These are phyloP conservation scores for Chelidonichthys spinosus DNA, from an alignment of 2,797 vertebrate genomes.

Conservation along the genomic window DNA sequence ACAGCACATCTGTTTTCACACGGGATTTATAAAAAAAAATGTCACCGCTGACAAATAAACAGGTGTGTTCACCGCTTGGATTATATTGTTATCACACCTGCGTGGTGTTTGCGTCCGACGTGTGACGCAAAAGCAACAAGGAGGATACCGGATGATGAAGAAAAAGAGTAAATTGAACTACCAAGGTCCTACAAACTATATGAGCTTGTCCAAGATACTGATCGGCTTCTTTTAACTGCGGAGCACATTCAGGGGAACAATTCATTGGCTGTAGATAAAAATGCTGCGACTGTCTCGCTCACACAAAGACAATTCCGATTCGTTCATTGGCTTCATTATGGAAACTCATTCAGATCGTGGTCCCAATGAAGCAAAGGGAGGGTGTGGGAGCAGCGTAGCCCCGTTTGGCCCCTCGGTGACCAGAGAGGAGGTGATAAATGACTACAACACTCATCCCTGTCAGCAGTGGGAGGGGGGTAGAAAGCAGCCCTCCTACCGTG, in stretches of 20 bases:
- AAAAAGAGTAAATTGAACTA: neutral
- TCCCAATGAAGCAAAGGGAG: constrained; percentile 75
- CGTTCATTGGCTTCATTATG: constrained; percentile 33
- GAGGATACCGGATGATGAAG: constrained; percentile 4
- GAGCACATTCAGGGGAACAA: neutral
- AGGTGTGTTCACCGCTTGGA: constrained; percentile 50
- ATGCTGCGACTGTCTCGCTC: constrained; percentile 1
- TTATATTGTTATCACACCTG: constrained; percentile 39
- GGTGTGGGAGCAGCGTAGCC: constrained; percentile 72
- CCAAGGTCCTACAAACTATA: neutral
- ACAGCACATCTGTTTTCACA: constrained; percentile 78
- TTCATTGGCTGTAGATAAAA: neutral
- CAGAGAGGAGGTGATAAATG: constrained; percentile 90
- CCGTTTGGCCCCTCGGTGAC: constrained; percentile 79
- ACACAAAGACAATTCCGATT: constrained; percentile 15
- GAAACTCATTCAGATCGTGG: constrained; percentile 57
- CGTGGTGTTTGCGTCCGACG: neutral
- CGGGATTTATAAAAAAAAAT: constrained; percentile 70
- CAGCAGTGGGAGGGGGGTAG: constrained; percentile 67
- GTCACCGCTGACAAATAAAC: constrained; percentile 66
- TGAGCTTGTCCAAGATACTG: constrained; percentile 1
- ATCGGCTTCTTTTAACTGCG: neutral
- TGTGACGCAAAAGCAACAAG: constrained; percentile 2
- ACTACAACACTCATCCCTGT: constrained; percentile 86
- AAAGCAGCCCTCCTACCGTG: constrained; percentile 79